Evolutionary conservation across 2,113 vertebrate genomes (phyloP), one percentile per base, ranked within the genome.

Genomic region (Catharus bicknelli): DNA sequence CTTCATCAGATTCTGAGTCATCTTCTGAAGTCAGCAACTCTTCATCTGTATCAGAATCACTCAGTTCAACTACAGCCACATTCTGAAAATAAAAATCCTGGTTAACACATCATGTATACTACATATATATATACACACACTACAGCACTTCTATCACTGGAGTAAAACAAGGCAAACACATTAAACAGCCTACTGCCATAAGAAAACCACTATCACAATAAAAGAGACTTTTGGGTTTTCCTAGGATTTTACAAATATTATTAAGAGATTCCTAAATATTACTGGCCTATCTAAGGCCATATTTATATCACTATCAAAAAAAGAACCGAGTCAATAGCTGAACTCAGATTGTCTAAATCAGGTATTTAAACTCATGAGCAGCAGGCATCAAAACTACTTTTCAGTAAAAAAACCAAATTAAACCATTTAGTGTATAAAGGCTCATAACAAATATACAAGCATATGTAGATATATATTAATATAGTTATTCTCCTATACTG

Each of bases 61-160:
- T 97, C 89, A 99, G 96, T 93, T 99, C 98, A 95, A 99, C 98
- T 63, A 99, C 74, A 11, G 99, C 98, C 22, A 99, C 97, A 21
- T 99, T 99, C 99, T 99, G 90, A 47, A 30, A 73, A 40, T 51
- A 51, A 16, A 43, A 0, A 25, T 23, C 22, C 67, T 20, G 53
- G 54, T 75, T 59, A 90, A 59, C 36, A 68, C 0, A 1, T 38
- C n/a, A 54, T 22, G 36, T 21, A 43, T 32, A 32, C 13, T 30
- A 50, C 2, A 57, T 23, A 54, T 16, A 54, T 16, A 73, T 3
- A 34, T 1, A 62, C 0, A 61, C 13, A 58, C 17, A 50, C 26
- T 14, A 18, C 22, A 45, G 38, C 34, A 42, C n/a, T 72, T 81
- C 23, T 27, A 9, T 68, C 40, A 83, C 29, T 72, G 42, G 8